Conservation (phyloP, 92 coral and sea anemone species). For the Phymanthus crucifer region DNA sequence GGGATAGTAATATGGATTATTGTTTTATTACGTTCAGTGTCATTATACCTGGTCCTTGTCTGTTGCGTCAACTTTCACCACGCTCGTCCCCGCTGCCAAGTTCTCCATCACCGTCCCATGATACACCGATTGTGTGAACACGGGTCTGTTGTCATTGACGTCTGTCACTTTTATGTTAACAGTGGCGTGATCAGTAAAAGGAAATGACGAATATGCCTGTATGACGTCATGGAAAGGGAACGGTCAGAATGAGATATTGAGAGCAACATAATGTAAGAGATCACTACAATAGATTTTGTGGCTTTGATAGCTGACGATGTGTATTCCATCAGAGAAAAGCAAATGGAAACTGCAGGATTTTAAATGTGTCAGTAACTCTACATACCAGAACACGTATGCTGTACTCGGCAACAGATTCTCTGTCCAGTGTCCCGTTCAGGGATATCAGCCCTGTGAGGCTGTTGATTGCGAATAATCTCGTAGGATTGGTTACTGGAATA, state of each 20-base stretch:
- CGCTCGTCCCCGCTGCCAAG: conserved; percentile 56
- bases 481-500: conserved; percentile 29
- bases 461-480: conserved; percentile 43
- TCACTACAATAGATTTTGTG: neutral
- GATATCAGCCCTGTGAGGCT: conserved; percentile 61
- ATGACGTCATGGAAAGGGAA: neutral
- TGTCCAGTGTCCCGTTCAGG: conserved; percentile 60
- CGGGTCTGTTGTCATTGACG: conserved; percentile 73
- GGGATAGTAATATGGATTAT: too few relatives aligned
- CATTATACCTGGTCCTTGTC: conserved; percentile 70
- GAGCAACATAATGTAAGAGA: neutral
- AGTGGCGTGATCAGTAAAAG: conserved; percentile 73
- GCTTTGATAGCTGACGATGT: too few relatives aligned
- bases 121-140: conserved; percentile 50
- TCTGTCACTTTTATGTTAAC: conserved; percentile 66
- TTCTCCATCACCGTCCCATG: conserved; percentile 63
- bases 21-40: too few relatives aligned
- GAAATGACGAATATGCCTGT: conserved; percentile 43
- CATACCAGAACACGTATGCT: conserved; percentile 33
- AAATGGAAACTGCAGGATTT: too few relatives aligned
- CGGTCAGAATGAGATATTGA: neutral
- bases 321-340: too few relatives aligned
- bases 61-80: conserved; percentile 64
- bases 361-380: neutral
- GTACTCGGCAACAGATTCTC: conserved; percentile 27